A percentile compares a stretch with the other conserved stretches of the same genome.
These are phyloP conservation scores for Andrena minutula DNA, from an alignment of 2,888 invertebrate genomes.

Conservation along the genomic window DNA sequence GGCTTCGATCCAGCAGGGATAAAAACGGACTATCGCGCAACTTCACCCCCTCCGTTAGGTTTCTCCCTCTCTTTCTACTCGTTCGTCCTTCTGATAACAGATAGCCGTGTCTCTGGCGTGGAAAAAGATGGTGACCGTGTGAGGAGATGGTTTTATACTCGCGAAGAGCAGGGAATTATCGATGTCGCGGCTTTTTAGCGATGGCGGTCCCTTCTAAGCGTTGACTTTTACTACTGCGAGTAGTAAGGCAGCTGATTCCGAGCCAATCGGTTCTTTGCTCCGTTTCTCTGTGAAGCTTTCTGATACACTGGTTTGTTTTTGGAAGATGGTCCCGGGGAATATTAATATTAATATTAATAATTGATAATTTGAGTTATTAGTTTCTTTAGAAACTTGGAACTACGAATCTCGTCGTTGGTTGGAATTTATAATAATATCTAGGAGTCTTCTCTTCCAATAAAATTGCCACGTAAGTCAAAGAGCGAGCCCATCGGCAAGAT, in stretches of 20 bases:
- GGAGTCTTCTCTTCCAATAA: not conserved
- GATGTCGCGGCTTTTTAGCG: not conserved
- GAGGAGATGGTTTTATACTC: not conserved
- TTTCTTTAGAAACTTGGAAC: not conserved
- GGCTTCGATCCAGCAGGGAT: conserved; percentile 49
- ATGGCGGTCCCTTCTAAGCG: not conserved
- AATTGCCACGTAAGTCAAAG: not conserved
- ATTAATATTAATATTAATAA: not conserved
- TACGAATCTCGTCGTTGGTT: not conserved
- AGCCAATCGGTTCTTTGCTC: not conserved
- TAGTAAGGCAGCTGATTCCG: not conserved
- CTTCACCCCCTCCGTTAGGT: not conserved
- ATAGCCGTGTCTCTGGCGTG: not conserved
- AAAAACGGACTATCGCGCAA: conserved; percentile 38
- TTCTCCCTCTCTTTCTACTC: not conserved
- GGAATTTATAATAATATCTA: not conserved
- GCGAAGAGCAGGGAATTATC: not conserved
- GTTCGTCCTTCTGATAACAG: conserved; percentile 11
- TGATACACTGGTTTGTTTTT: not conserved
- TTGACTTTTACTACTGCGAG: conserved; percentile 23
- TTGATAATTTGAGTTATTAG: not conserved
- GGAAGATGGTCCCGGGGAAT: not conserved
- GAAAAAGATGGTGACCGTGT: not conserved
- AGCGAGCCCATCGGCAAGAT: not conserved
- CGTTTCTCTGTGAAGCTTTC: not conserved